phyloP scores from a whole-genome alignment of 2,888 invertebrate species.

The Pyralis farinalis region DNA sequence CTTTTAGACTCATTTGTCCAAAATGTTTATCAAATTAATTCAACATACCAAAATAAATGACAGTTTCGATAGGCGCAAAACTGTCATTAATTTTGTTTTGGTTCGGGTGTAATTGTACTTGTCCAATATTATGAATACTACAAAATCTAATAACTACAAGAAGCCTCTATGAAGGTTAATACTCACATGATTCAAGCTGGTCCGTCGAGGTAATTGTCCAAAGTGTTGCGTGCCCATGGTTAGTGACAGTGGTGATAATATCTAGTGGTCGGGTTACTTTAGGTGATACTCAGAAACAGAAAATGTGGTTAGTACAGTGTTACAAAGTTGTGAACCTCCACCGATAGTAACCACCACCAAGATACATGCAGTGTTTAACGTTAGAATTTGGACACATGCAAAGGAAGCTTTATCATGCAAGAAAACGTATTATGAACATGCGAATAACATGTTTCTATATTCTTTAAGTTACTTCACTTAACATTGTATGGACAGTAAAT shows the following conservation, averaged over 20 bases:
- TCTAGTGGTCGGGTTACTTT: constrained; percentile 59
- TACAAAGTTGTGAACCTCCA: constrained; percentile 29
- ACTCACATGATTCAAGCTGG: constrained; percentile 18
- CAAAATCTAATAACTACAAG: too few relatives aligned
- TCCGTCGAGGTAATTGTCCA: constrained; percentile 6
- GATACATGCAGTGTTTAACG: constrained; percentile 15
- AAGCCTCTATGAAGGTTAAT: constrained; percentile 6
- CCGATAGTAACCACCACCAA: constrained; percentile 52
- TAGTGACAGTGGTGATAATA: constrained; percentile 42
- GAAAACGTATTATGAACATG: too few relatives aligned
- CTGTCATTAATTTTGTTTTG: too few relatives aligned
- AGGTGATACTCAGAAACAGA: constrained; percentile 70
- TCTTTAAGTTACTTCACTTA: too few relatives aligned
- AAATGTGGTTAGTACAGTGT: constrained; percentile 54
- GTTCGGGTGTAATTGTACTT: too few relatives aligned
- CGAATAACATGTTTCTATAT: too few relatives aligned
- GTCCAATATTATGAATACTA: too few relatives aligned
- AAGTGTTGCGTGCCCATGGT: constrained; percentile 21
- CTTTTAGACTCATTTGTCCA: too few relatives aligned
- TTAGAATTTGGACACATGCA: neutral
- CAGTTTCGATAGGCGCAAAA: too few relatives aligned
- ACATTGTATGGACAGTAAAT: too few relatives aligned
- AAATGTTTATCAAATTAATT: too few relatives aligned
- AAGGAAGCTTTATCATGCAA: neutral
- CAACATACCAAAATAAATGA: too few relatives aligned